Evolutionary conservation across 2,797 vertebrate genomes (phyloP).

Genomic region (Sebastes wilsoni): DNA sequence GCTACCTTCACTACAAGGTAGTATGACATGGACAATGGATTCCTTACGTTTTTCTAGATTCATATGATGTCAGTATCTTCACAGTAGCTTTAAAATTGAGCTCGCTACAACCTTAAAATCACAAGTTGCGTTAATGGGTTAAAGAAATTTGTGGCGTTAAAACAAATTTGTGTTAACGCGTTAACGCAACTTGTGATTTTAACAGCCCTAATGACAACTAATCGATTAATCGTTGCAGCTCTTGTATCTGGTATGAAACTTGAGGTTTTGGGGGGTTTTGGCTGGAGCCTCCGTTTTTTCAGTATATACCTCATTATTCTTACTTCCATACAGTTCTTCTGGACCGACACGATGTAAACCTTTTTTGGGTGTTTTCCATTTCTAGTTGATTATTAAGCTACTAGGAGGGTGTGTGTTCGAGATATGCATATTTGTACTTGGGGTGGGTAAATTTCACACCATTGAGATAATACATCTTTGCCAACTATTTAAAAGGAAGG

Average conservation of each 20-base stretch:
- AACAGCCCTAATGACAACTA: no score
- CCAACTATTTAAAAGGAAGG: not conserved
- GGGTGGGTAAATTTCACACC: not conserved
- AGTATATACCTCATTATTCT: slow-evolving; percentile 9
- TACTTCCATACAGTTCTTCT: not conserved
- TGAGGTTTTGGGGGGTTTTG: not conserved
- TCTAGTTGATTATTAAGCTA: slow-evolving; percentile 32
- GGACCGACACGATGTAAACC: not conserved
- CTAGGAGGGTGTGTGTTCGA: not conserved
- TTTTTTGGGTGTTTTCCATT: not conserved
- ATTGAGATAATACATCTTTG: not conserved
- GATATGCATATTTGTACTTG: slow-evolving; percentile 25
- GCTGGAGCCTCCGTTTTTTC: not conserved
- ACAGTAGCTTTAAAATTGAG: no score
- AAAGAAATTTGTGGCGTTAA: no score
- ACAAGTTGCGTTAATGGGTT: no score
- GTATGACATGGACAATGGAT: no score
- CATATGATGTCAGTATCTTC: no score
- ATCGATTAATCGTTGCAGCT: no score
- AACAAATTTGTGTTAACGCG: no score
- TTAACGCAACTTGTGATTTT: no score
- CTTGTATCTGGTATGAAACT: slow-evolving; percentile 10
- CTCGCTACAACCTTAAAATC: no score
- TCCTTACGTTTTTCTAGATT: no score
- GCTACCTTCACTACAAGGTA: no score